Base-by-base conservation (phyloP, 1,140 invertebrate species). In the Bombus turneri region DNA sequence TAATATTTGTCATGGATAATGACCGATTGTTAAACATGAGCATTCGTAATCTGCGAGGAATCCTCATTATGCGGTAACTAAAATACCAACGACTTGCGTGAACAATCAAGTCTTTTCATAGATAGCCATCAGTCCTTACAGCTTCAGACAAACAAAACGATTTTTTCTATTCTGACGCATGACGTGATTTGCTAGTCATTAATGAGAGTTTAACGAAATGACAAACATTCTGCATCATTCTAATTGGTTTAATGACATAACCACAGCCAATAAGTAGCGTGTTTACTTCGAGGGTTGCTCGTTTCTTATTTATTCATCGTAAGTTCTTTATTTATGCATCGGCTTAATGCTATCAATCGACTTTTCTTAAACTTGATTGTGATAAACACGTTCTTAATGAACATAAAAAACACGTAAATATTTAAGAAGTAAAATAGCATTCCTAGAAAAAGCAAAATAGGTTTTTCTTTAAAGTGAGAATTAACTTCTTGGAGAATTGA, bases 1-100 rank as follows among this genome's bases (percentile, higher is more conserved):
- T 76, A 86, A 89, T 88, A 78, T 85, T 73, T 85, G 88, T 73
- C 84, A 87, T 87, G 79, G 79, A 87, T 90, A 90, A 90, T 87
- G 89, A 43, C 53, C 75, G 76, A 90, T 68, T 90, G 79, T 90
- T 90, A 86, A 90, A 90, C 79, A 87, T 81, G 86, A 87, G 76
- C 71, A 83, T 87, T 64, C 75, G 86, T 81, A 87, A 90, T 90
- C 86, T 71, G 10, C 47, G 37, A 80, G 76, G 83, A 90, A 90
- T 90, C 87, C 80, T 69, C 83, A 90, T 90, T 90, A 90, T 87
- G 79, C 71, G 64, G 75, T 76, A 85, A 85, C 88, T 43, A 81
- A 87, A 78, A 89, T 78, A 66, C 88, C 81, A 80, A 41, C 87
- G 73, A 73, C 74, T 81, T 81, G 81, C 71, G 43, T 69, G 31